A percentile compares a stretch with the other conserved stretches of the same genome.
phyloP scores from a whole-genome alignment of 2,113 vertebrate genomes.

The Tursiops truncatus region DNA sequence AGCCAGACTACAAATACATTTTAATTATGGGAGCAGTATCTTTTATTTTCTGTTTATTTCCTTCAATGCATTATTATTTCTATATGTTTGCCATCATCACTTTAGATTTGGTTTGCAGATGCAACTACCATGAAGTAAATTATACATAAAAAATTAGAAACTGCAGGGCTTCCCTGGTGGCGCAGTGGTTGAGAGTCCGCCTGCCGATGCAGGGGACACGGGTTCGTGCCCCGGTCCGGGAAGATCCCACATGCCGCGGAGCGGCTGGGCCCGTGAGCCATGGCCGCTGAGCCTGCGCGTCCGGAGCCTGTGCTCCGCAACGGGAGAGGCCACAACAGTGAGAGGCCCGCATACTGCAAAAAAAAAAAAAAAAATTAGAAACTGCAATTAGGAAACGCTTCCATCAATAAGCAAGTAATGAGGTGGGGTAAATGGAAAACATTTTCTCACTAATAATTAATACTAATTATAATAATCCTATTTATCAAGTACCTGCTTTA shows the following conservation, averaged over 20 bases:
- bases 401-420: constrained; percentile 53
- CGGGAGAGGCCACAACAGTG: too few relatives aligned
- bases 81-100: background rate
- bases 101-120: constrained; percentile 33
- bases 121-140: background rate
- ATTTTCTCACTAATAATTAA: constrained; percentile 54
- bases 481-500: constrained; percentile 54
- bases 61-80: constrained; percentile 10
- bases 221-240: too few relatives aligned
- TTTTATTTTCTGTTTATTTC: constrained; percentile 38
- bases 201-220: too few relatives aligned
- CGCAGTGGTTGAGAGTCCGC: too few relatives aligned
- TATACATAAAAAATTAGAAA: constrained; percentile 35
- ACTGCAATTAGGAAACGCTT: constrained; percentile 5
- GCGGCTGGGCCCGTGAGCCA: too few relatives aligned
- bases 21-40: background rate
- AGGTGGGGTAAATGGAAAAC: constrained; percentile 25
- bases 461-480: constrained; percentile 40
- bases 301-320: too few relatives aligned
- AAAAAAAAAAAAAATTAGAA: background rate
- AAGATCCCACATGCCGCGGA: too few relatives aligned
- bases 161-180: background rate
- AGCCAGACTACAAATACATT: background rate
- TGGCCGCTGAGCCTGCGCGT: too few relatives aligned
- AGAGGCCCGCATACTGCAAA: too few relatives aligned